Evolutionary conservation across 2,113 vertebrate genomes (phyloP), one percentile per base, ranked within the genome.

Genomic region (Vidua chalybeata): DNA sequence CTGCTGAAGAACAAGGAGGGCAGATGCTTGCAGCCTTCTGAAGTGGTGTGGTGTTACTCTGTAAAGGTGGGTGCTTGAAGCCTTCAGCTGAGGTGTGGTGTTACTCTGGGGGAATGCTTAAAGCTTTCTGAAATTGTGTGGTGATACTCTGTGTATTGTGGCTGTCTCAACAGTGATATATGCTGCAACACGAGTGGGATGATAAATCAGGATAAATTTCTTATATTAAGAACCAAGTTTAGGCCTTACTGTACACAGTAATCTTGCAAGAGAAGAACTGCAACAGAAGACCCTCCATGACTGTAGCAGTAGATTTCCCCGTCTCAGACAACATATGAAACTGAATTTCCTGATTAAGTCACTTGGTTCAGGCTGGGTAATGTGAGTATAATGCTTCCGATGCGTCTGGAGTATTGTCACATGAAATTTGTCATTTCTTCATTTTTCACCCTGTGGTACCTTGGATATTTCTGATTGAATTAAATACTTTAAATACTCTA

Each of bases 381-480:
- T 63, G 39, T 81, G 91, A 66, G 24, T 67, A 39, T 51, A 74
- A 16, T 54, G 37, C 48, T 84, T 92, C 45, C 0, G 0, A 35
- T 75, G 61, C 84, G 26, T 94, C 80, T 81, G 45, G 92, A 89
- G 39, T 89, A 81, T 64, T 94, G 82, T 88, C 76, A 51, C 48
- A 39, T 64, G 49, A 61, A 86, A 75, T 77, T 84, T 68, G 16
- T 84, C 45, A 28, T 90, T 75, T 54, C 31, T 90, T 86, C 13
- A 2, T 94, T 11, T 94, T 93, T 94, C 89, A 72, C 79, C 73
- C 68, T 89, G 37, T 45, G 89, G 66, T 86, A 89, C 81, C 66
- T 76, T 68, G 49, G 45, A 35, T 93, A 69, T 89, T 92, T 94
- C 76, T 75, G 58, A 84, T 84, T 92, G 52, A 83, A 92, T 96